A percentile compares a stretch with the other conserved stretches of the same genome.
These are phyloP conservation scores for Melanerpes aurifrons DNA, from an alignment of 2,113 vertebrate genomes.

Conservation along the genomic window DNA sequence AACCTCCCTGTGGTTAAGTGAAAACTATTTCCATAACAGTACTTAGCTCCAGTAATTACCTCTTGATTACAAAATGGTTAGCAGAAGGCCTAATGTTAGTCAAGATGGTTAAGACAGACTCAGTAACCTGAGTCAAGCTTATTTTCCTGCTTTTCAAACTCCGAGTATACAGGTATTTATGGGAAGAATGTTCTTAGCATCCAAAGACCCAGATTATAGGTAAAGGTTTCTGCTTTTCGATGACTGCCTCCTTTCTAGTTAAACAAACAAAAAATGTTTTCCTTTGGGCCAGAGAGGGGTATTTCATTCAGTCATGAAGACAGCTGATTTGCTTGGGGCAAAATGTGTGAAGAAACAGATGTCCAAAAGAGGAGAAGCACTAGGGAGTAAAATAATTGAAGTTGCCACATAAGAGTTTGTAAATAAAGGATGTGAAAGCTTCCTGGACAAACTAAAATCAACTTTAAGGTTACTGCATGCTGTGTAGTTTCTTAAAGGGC, in stretches of 20 bases:
- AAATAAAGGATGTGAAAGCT: conserved; percentile 12
- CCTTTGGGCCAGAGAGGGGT: not conserved
- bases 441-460: not conserved
- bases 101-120: not conserved
- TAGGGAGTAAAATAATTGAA: conserved; percentile 2
- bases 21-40: not conserved
- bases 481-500: not conserved
- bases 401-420: conserved; percentile 5
- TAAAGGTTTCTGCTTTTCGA: not conserved
- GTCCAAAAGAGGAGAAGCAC: conserved; percentile 23
- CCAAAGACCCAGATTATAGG: not conserved
- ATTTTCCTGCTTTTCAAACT: not conserved
- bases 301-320: conserved; percentile 51
- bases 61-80: not conserved
- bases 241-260: not conserved
- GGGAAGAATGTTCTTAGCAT: not conserved
- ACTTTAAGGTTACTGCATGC: not conserved
- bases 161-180: not conserved
- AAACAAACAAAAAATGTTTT: not conserved
- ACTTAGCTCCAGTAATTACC: not conserved
- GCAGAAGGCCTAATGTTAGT: not conserved
- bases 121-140: not conserved
- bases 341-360: conserved; percentile 25
- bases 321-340: conserved; percentile 52
- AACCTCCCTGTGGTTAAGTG: not conserved